Evolutionary conservation across 30 jellyfish, hydroid and myxozoan species (phyloP).

Genomic region (Hydra vulgaris): DNA sequence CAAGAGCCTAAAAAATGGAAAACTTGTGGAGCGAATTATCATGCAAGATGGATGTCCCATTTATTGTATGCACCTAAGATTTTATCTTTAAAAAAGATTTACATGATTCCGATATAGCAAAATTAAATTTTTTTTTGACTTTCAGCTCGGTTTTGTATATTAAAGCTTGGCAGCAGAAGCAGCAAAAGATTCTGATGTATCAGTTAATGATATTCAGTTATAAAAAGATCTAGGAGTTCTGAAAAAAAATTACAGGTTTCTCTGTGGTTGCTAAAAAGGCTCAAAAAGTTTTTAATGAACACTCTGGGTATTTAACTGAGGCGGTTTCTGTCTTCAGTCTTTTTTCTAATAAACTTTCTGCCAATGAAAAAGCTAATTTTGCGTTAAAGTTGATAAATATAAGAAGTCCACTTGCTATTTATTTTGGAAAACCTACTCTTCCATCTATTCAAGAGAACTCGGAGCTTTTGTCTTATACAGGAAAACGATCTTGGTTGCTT

Average conservation of each 20-base stretch:
- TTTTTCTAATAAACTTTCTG: not conserved
- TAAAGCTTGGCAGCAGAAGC: too few species aligned
- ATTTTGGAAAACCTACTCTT: not conserved
- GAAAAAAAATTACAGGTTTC: not conserved
- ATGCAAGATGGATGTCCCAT: too few species aligned
- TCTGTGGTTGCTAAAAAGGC: not conserved
- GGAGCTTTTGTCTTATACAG: not conserved
- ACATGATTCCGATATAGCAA: too few species aligned
- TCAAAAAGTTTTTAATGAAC: not conserved
- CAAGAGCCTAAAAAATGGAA: too few species aligned
- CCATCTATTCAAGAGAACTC: not conserved
- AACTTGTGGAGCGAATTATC: too few species aligned
- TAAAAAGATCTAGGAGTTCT: not conserved
- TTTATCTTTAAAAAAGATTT: too few species aligned
- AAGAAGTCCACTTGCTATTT: not conserved
- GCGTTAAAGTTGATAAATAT: not conserved
- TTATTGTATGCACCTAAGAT: too few species aligned
- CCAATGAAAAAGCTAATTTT: not conserved
- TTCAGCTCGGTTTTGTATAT: too few species aligned
- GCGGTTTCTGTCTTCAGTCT: not conserved
- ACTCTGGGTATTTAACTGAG: not conserved
- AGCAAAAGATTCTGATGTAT: too few species aligned
- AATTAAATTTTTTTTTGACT: too few species aligned
- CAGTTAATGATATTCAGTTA: not conserved
- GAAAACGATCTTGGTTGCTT: not conserved